Base-by-base conservation (phyloP, 2,113 vertebrate genomes). In the Nematolebias whitei region DNA sequence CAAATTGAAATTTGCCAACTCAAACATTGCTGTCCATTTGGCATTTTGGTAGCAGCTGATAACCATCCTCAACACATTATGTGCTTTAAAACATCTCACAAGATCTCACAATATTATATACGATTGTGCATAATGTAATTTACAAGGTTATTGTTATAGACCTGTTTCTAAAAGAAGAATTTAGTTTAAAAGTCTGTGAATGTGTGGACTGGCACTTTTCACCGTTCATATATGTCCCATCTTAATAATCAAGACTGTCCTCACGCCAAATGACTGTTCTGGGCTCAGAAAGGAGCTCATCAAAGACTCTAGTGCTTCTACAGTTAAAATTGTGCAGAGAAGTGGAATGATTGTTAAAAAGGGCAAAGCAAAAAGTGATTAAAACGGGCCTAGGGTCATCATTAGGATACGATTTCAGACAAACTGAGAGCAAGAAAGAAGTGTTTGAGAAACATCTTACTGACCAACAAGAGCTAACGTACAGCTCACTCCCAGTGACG, bases 281-380 rank as follows among this genome's bases (percentile, higher is more conserved):
- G 74, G 63, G 68, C 87, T 84, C 79, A 86, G 71, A 51, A 85
- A 81, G 68, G 78, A 84, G 63, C 79, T 74, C 78, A 82, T 89
- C 66, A 75, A 47, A 82, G 73, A 66, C 82, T 86, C 66, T 78
- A 60, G 68, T 80, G 74, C 62, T 77, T 76, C 50, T 26, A 44
- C 58, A 83, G 73, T 85, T 79, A 78, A 80, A 86, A 90, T 81
- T 87, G 90, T 88, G 85, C 87, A 90, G 57, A 68, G 64, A 69
- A 87, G 80, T 86, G 87, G 86, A 91, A 93, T 85, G 49, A 92
- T 90, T 79, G 66, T 85, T 85, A 74, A 92, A 54, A 92, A 90
- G 88, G 90, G 63, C 88, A 89, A 80, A 26, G 71, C 82, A 86
- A 86, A 89, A 84, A 88, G 85, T 90, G 86, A 90, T 90, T 90